Evolutionary conservation across 2,797 vertebrate genomes (phyloP), one percentile per base, ranked within the genome.

Genomic region (Cephalopachus bancanus): DNA sequence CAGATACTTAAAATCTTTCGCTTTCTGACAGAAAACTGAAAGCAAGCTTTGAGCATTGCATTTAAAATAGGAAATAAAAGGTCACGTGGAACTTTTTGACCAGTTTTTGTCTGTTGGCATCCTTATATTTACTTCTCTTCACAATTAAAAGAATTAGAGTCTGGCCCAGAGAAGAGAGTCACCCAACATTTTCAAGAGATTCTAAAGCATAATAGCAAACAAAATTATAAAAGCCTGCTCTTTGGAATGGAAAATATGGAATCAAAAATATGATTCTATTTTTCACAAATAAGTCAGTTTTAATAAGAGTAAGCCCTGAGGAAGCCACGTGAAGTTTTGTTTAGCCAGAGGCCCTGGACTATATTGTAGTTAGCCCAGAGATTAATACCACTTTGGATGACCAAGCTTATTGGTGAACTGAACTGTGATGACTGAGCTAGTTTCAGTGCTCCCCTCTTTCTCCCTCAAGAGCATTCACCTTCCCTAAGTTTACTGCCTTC

Each of bases 61-160:
- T 83, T 94, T 59, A 95, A 92, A 92, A 86, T 59, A 93, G 60
- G 6, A 15, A 71, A 15, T 24, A 67, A 91, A 95, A 57, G 11
- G 37, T 85, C 80, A 59, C 28, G 11, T 83, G 44, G 64, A 92
- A 78, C 17, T 74, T 83, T 88, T 60, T 79, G 57, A 83, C 67
- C 22, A 81, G 37, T 55, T 84, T 90, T 90, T 90, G 1, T 88
- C 76, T 81, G 22, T 76, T 85, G 28, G 5, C 7, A 72, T 79
- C 30, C 87, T 91, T 60, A 80, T 59, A n/a, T 60, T 74, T 91
- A 60, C 57, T 80, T 62, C 74, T 64, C n/a, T 94, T 81, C 89
- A 19, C 53, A 95, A 81, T 78, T 72, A 91, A 89, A 84, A 91
- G 57, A 81, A 53, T 51, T 8, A 7, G n/a, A 83, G 15, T 92